Evolutionary conservation across 2,113 vertebrate genomes (phyloP).

Genomic region (Pterocles gutturalis): DNA sequence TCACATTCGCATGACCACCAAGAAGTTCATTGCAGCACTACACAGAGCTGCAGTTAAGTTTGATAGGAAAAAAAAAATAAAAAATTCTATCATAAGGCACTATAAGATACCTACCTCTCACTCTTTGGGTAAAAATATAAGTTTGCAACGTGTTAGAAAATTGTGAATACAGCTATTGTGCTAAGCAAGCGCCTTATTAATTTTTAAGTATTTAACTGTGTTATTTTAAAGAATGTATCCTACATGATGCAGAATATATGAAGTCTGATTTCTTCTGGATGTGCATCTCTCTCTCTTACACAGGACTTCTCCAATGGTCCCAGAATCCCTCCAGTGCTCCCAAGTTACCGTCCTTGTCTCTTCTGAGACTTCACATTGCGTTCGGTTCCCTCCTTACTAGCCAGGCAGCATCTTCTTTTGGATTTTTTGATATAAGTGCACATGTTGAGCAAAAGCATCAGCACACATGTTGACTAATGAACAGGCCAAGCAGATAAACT

Average conservation of each 20-base stretch:
- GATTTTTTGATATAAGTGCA: not conserved
- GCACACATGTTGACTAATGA: not conserved
- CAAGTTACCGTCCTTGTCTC: not conserved
- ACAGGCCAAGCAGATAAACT: not conserved
- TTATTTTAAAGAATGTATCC: not conserved
- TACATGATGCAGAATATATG: not conserved
- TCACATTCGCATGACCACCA: not conserved
- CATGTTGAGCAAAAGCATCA: not conserved
- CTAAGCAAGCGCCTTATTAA: not conserved
- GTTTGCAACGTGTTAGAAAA: not conserved
- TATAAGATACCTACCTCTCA: not conserved
- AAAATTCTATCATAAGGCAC: not conserved
- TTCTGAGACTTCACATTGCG: accelerated
- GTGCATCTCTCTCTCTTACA: not conserved
- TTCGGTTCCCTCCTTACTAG: not conserved
- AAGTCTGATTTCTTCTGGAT: not conserved
- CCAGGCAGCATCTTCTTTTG: not conserved
- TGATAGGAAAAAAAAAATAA: not conserved
- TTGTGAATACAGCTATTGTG: not conserved
- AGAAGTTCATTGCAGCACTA: not conserved
- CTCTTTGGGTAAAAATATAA: not conserved
- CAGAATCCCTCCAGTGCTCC: not conserved
- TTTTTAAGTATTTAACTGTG: not conserved
- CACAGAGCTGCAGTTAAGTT: not conserved
- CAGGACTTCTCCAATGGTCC: not conserved